These are phyloP conservation scores for Urechis unicinctus DNA, from an alignment of 2,888 invertebrate species.

Conservation along the genomic window DNA sequence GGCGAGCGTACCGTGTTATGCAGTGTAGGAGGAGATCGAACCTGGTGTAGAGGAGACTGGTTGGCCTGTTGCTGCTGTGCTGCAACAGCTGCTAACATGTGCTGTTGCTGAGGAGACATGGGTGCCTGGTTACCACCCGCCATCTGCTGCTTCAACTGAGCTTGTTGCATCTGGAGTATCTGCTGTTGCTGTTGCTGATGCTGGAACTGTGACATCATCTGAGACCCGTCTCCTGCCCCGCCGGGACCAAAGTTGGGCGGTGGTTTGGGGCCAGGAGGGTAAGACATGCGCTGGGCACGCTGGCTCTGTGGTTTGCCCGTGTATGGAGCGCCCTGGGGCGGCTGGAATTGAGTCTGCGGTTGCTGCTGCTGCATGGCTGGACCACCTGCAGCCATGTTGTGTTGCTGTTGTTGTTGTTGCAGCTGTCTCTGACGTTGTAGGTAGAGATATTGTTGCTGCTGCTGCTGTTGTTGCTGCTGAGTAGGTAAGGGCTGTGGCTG, in stretches of 20 bases:
- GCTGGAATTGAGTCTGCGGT: conserved; percentile 46
- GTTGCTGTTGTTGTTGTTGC: conserved; percentile 24
- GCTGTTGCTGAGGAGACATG: conserved; percentile 54
- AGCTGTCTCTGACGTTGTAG: conserved; percentile 58
- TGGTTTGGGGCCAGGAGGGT: too few relatives aligned
- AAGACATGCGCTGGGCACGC: background rate
- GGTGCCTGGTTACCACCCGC: conserved; percentile 53
- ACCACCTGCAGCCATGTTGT: conserved; percentile 17
- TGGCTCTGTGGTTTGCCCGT: too few relatives aligned
- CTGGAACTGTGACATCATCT: conserved; percentile 39
- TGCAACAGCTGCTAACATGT: too few relatives aligned
- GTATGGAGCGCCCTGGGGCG: conserved; percentile 26
- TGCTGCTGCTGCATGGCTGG: conserved; percentile 12
- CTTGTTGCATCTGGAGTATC: conserved; percentile 31
- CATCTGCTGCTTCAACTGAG: conserved; percentile 44
- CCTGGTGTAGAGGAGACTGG: background rate
- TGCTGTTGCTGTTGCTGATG: conserved; percentile 22
- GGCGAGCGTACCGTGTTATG: background rate
- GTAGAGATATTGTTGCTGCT: conserved; percentile 53
- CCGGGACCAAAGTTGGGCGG: too few relatives aligned
- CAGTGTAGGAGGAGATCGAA: background rate
- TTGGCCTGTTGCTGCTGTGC: conserved; percentile 34
- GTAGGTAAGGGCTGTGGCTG: too few relatives aligned
- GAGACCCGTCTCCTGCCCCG: too few relatives aligned
- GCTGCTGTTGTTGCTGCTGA: conserved; percentile 32